Percentiles rank a stretch among this genome's conserved stretches.
Conservation (phyloP, 1,140 invertebrate genomes). For the Triops cancriformis region DNA sequence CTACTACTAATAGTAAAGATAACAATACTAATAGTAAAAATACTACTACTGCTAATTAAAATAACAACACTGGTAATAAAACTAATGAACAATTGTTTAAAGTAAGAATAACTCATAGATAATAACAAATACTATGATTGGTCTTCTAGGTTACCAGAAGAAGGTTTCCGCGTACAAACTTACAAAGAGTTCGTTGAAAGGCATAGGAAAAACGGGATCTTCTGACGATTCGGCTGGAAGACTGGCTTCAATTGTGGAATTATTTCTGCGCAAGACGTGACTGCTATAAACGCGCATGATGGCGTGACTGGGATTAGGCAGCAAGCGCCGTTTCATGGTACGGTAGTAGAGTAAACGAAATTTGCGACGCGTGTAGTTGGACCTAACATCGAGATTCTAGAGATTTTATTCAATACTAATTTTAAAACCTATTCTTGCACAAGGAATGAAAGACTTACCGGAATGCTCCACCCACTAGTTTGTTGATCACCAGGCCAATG, state of each 20-base stretch:
- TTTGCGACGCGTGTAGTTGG: constrained; percentile 22
- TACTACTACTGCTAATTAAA: too few relatives aligned
- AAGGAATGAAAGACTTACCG: constrained; percentile 44
- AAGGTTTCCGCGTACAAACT: not conserved
- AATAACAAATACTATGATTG: too few relatives aligned
- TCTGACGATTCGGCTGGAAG: not conserved
- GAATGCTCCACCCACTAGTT: constrained; percentile 95
- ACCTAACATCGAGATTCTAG: not conserved
- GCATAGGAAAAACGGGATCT: not conserved
- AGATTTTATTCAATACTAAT: not conserved
- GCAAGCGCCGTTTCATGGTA: constrained; percentile 15
- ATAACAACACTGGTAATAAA: too few relatives aligned
- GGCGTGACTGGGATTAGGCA: not conserved
- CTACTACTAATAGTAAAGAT: too few relatives aligned
- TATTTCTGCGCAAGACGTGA: not conserved
- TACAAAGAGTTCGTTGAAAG: constrained; percentile 19
- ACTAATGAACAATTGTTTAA: too few relatives aligned
- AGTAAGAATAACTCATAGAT: too few relatives aligned
- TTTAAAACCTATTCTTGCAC: not conserved
- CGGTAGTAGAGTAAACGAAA: constrained; percentile 21
- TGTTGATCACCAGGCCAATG: constrained; percentile 91
- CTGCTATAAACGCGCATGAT: not conserved
- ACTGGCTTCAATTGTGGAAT: not conserved
- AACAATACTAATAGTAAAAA: too few relatives aligned
- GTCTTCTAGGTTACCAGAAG: too few relatives aligned